Percentiles rank a stretch among this genome's conserved stretches.
Conservation (phyloP, 1,140 invertebrate genomes). For the Pemphigus obesinymphae region DNA sequence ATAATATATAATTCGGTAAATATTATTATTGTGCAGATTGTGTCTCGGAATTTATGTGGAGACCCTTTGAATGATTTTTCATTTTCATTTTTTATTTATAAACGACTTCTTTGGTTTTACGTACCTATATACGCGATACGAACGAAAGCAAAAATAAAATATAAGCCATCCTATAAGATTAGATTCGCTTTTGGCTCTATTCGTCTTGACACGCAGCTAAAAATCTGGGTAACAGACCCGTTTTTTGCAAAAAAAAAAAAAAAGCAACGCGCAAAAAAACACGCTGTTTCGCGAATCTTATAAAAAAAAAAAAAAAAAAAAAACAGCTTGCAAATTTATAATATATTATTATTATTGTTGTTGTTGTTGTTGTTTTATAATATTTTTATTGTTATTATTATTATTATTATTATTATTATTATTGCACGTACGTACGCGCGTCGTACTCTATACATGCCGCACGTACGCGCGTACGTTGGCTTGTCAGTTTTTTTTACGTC, state of each 20-base stretch:
- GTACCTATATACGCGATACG: background rate
- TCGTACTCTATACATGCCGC: background rate
- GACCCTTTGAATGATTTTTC: conserved; percentile 4
- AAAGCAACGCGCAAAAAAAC: conserved; percentile 12
- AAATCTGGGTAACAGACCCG: background rate
- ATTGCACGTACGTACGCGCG: conserved; percentile 18
- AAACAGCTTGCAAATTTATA: conserved; percentile 11
- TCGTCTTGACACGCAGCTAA: conserved; percentile 27
- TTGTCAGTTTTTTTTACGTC: conserved; percentile 17
- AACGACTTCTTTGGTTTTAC: background rate
- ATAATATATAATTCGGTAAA: too few species aligned
- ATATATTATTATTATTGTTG: background rate
- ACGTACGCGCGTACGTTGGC: conserved; percentile 18
- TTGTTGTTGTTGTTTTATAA: conserved; percentile 12
- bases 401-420: conserved; percentile 12
- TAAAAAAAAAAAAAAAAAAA: background rate
- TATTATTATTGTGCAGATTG: background rate
- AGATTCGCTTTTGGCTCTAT: conserved; percentile 23
- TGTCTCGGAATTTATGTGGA: background rate
- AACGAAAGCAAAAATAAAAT: background rate
- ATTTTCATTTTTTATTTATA: background rate
- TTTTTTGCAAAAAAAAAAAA: background rate
- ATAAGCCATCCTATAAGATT: background rate
- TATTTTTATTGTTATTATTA: background rate
- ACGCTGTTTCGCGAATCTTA: conserved; percentile 10